A percentile compares a stretch with the other conserved stretches of the same genome.
Evolutionary conservation across 2,888 invertebrate genomes (phyloP).

Genomic region (Tinea trinotella): DNA sequence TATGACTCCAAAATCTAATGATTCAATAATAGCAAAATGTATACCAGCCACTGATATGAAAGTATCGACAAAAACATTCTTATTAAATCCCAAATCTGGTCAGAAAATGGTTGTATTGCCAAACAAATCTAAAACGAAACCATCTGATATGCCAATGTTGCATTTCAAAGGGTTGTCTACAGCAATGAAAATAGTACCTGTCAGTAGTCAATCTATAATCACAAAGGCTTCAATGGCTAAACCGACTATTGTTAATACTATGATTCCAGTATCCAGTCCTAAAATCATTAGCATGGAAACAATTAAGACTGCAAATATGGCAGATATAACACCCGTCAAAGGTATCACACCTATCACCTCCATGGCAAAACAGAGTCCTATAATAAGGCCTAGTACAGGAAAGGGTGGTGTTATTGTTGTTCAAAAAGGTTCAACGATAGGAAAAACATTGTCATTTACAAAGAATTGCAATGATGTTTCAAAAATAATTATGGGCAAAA

Average conservation of each 20-base stretch:
- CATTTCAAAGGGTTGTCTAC: constrained; percentile 62
- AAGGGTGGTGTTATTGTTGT: constrained; percentile 75
- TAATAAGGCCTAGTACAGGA: constrained; percentile 52
- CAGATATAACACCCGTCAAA: constrained; percentile 61
- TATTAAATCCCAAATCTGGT: constrained; percentile 62
- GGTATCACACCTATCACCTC: constrained; percentile 47
- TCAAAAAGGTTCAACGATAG: constrained; percentile 69
- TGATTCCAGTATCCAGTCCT: constrained; percentile 33
- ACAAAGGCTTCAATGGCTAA: constrained; percentile 45
- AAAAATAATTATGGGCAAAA: constrained; percentile 68
- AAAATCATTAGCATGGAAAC: constrained; percentile 42
- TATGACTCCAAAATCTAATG: constrained; percentile 42
- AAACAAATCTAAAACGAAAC: constrained; percentile 52
- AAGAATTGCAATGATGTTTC: constrained; percentile 64
- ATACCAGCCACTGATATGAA: constrained; percentile 63
- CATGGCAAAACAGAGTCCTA: constrained; percentile 56
- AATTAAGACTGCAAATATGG: constrained; percentile 59
- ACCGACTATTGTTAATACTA: constrained; percentile 38
- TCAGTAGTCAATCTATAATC: constrained; percentile 47
- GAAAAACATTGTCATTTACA: constrained; percentile 59
- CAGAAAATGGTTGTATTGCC: constrained; percentile 68
- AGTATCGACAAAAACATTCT: constrained; percentile 62
- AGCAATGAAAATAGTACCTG: constrained; percentile 58
- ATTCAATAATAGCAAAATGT: constrained; percentile 56
- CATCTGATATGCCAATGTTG: constrained; percentile 43